These are phyloP conservation scores for Cistogaster globosa DNA, from an alignment of 2,888 invertebrate species.

Conservation along the genomic window DNA sequence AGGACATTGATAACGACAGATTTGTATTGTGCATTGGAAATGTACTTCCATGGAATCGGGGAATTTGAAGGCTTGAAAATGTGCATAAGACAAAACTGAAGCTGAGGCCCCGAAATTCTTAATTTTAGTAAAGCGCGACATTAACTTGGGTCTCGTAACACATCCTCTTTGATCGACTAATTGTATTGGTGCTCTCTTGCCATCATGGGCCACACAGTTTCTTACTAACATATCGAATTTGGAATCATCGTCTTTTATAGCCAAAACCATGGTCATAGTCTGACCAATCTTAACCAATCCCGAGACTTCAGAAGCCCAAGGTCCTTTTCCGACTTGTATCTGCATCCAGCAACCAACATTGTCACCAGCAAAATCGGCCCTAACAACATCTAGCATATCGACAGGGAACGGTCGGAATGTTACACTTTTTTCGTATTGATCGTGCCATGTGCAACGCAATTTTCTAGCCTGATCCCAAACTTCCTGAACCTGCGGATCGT, in stretches of 20 bases:
- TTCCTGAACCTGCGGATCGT: conserved; percentile 96
- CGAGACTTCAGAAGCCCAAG: conserved; percentile 97
- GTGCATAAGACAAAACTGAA: conserved; percentile 94
- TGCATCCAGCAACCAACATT: conserved; percentile 99
- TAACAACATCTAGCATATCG: conserved; percentile 96
- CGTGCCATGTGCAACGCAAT: conserved; percentile 96
- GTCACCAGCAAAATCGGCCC: conserved; percentile 96
- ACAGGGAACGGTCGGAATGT: conserved; percentile 97
- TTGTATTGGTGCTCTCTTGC: conserved; percentile 96
- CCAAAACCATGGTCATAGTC: conserved; percentile 98
- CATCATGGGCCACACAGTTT: conserved; percentile 97
- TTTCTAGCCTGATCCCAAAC: conserved; percentile 98
- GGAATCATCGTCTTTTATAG: conserved; percentile 96
- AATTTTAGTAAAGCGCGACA: conserved; percentile 97
- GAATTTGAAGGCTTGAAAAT: conserved; percentile 97
- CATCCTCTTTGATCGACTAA: conserved; percentile 96
- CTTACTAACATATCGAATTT: conserved; percentile 97
- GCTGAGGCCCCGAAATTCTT: conserved; percentile 97
- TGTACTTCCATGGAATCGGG: conserved; percentile 98
- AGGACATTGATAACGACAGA: conserved; percentile 95
- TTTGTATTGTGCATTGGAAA: conserved; percentile 97
- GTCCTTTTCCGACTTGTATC: conserved; percentile 96
- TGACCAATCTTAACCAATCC: conserved; percentile 97
- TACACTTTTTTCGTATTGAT: conserved; percentile 97
- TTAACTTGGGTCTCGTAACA: conserved; percentile 94